Evolutionary conservation across 1,140 invertebrate species (phyloP), one percentile per base, ranked within the genome.

Genomic region (Lepidotrigona ventralis): DNA sequence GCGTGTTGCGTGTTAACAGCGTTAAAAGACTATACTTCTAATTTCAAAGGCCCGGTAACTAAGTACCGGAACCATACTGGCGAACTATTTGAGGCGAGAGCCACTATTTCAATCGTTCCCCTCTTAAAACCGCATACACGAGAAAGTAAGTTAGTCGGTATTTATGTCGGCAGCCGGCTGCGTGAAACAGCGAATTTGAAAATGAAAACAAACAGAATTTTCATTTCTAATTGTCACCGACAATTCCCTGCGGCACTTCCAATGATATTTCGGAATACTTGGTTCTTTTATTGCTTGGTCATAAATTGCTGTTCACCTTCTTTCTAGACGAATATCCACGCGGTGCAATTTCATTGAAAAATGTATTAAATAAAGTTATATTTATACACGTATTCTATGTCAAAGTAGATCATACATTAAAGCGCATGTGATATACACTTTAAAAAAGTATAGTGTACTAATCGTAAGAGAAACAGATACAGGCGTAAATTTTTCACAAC

Each of bases 11-110:
- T 78, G 76, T 15, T 23, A n/a, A 12, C 76, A 53, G 26, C 64
- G 46, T 78, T 54, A 68, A 78, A 68, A 78, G 76, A 78, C 69
- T 78, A 33, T 78, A 69, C 63, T 78, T 78, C 64, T 69, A 78
- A 78, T 78, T 78, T 39, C 76, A 29, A 78, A 78, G 8, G 23
- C 39, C 51, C 29, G 23, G 21, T 33, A 53, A 68, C 63, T 54
- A 78, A 78, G 76, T 54, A 54, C 76, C 64, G 76, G 51, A 78
- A 78, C 76, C 33, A 69, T 53, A 12, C 21, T 21, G n/a, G 12
- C 51, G 1, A 54, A 68, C 46, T 78, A 39, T 78, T 78, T 69
- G 15, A 78, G 63, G 14, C 8, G n/a, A 33, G 39, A 69, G 29
- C 64, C 76, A 23, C 51, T 39, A 19, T 69, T 78, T 68, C 63